These are phyloP conservation scores for Laterallus jamaicensis DNA, from an alignment of 2,113 vertebrate species.

Conservation along the genomic window DNA sequence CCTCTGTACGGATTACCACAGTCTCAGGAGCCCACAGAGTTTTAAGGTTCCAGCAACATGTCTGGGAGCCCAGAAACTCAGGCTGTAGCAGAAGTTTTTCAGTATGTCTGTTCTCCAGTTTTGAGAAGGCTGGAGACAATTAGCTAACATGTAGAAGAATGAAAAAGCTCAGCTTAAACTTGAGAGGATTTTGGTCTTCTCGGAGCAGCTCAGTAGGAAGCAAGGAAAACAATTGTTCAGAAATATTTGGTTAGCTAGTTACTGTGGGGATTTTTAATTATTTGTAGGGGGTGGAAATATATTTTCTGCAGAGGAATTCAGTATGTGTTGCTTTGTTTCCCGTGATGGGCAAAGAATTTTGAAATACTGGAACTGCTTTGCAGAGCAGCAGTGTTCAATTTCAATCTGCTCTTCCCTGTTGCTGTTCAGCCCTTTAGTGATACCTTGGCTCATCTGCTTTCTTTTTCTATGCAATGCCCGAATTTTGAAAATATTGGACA, in stretches of 20 bases:
- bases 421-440: neutral
- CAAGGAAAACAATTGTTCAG: neutral
- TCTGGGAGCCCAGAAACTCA: neutral
- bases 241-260: neutral
- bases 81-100: neutral
- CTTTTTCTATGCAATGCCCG: neutral
- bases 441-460: neutral
- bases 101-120: neutral
- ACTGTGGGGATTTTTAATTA: neutral
- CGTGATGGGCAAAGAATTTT: neutral
- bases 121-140: neutral
- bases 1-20: neutral
- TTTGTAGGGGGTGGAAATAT: neutral
- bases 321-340: neutral
- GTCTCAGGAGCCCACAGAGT: neutral
- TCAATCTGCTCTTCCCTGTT: neutral
- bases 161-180: neutral
- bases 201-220: neutral
- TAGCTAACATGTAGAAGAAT: neutral
- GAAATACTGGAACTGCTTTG: neutral
- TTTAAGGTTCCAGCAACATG: neutral
- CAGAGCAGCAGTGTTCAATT: neutral
- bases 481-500: neutral
- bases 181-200: neutral
- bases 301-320: neutral